These are phyloP conservation scores for Catocala nupta DNA, from an alignment of 2,888 invertebrate species.

Conservation along the genomic window DNA sequence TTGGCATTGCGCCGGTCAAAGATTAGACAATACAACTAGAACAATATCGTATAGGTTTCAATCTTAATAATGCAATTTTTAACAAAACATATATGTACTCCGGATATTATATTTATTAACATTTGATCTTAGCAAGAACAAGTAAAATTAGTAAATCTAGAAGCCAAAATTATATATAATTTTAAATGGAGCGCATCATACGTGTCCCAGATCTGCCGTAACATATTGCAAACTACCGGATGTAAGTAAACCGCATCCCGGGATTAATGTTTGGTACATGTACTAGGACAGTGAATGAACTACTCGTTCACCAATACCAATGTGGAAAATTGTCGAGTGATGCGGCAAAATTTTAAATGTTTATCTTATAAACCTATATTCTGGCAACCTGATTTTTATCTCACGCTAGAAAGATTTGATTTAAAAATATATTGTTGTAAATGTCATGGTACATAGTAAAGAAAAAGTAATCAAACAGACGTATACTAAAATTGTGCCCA, in stretches of 20 bases:
- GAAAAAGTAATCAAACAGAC: slow-evolving; percentile 11
- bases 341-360: no score
- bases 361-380: no score
- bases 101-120: not conserved
- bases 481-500: slow-evolving; percentile 16
- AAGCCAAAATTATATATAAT: slow-evolving; percentile 29
- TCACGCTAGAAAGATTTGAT: no score
- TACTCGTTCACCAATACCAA: slow-evolving; percentile 37
- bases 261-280: slow-evolving; percentile 46
- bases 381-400: no score
- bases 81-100: not conserved
- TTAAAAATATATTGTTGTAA: no score
- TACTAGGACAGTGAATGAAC: slow-evolving; percentile 36
- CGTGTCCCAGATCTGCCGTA: slow-evolving; percentile 40
- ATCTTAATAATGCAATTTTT: not conserved
- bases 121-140: slow-evolving; percentile 3
- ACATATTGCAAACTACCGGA: slow-evolving; percentile 49
- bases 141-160: slow-evolving; percentile 30
- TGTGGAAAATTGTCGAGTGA: no score
- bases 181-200: slow-evolving; percentile 46
- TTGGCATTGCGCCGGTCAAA: slow-evolving; percentile 77
- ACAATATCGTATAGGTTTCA: not conserved
- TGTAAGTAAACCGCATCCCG: slow-evolving; percentile 56
- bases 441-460: not conserved
- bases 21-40: slow-evolving; percentile 49